Evolutionary conservation across 2,797 vertebrate genomes (phyloP).

Genomic region (Pipistrellus kuhlii): DNA sequence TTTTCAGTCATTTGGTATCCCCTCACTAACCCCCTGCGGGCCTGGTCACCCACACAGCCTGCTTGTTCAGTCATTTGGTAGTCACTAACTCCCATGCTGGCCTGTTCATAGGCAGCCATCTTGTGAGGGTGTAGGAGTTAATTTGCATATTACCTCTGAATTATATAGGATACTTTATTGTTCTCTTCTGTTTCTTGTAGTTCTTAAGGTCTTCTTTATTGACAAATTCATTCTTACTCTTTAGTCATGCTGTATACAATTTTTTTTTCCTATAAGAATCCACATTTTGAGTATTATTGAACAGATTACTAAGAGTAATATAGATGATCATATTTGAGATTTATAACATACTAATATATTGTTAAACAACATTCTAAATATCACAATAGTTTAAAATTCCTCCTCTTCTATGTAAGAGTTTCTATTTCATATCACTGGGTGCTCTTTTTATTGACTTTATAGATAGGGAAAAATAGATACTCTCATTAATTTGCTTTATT

Average conservation of each 20-base stretch:
- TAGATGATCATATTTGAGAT: background rate
- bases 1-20: too few species aligned
- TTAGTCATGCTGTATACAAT: background rate
- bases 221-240: background rate
- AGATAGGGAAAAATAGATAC: background rate
- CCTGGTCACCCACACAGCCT: too few species aligned
- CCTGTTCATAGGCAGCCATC: too few species aligned
- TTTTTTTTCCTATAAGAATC: background rate
- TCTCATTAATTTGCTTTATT: background rate
- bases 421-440: background rate
- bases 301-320: background rate
- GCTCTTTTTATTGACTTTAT: background rate
- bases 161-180: background rate
- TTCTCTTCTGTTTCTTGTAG: background rate
- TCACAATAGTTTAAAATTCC: background rate
- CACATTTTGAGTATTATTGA: background rate
- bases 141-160: too few species aligned
- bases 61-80: too few species aligned
- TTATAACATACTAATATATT: background rate
- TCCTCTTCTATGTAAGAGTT: background rate
- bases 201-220: background rate
- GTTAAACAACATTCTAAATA: slow-evolving; percentile 27
- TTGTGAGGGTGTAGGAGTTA: too few species aligned
- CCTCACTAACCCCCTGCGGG: too few species aligned
- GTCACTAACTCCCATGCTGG: too few species aligned